These are phyloP conservation scores for Heteronetta atricapilla DNA, from an alignment of 2,113 vertebrate genomes.

Conservation along the genomic window DNA sequence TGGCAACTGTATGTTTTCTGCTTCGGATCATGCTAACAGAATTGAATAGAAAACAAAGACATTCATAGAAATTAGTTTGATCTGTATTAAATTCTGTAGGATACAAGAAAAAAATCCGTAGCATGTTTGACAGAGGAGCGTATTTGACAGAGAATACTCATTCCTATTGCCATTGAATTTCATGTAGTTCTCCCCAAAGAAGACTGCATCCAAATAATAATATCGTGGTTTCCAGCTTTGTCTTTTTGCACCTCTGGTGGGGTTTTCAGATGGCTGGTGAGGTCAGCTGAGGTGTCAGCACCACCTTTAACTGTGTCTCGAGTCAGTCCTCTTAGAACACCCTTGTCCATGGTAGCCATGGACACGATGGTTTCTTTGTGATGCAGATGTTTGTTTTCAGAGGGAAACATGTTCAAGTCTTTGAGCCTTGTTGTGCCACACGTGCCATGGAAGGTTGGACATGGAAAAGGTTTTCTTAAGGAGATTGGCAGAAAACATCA, in stretches of 20 bases:
- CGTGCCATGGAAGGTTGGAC: not conserved
- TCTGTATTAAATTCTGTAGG: not conserved
- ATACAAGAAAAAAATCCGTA: not conserved
- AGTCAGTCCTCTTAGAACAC: not conserved
- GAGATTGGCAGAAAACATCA: not conserved
- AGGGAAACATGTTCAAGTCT: accelerated
- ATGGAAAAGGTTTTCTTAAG: not conserved
- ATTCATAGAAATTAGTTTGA: not conserved
- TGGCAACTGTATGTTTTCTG: not conserved
- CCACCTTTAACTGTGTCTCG: not conserved
- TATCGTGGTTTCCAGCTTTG: not conserved
- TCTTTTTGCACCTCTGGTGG: not conserved
- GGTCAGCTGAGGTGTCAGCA: not conserved
- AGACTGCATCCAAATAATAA: not conserved
- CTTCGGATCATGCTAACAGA: not conserved
- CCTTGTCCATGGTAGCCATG: not conserved
- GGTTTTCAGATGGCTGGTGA: not conserved
- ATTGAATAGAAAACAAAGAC: not conserved
- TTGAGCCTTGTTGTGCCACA: not conserved
- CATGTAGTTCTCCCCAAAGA: not conserved
- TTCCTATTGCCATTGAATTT: not conserved
- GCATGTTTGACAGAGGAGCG: not conserved
- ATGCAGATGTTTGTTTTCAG: not conserved
- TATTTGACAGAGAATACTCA: not conserved
- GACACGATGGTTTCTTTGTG: not conserved